Conservation (phyloP, 2,888 invertebrate species). For the Troides helena region DNA sequence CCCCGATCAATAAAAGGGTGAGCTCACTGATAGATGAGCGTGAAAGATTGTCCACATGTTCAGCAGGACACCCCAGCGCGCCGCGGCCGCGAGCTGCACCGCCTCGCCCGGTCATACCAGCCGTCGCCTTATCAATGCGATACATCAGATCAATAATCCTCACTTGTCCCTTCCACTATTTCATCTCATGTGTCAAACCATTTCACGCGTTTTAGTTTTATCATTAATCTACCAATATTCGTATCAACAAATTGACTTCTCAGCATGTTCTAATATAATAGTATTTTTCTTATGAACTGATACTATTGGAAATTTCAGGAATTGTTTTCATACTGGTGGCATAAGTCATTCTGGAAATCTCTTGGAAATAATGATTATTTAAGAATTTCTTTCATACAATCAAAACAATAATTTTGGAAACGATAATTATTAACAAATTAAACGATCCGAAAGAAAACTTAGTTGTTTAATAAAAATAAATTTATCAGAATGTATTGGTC, state of each 20-base stretch:
- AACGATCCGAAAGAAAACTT: not conserved
- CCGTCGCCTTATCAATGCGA: conserved; percentile 63
- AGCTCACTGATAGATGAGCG: conserved; percentile 78
- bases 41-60: conserved; percentile 81
- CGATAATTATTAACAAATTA: not conserved
- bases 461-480: not conserved
- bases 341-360: too few species aligned
- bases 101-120: conserved; percentile 40
- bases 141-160: conserved; percentile 66
- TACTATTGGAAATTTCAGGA: too few species aligned
- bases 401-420: not conserved
- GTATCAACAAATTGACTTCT: conserved; percentile 8
- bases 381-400: not conserved
- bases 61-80: conserved; percentile 54
- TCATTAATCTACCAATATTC: conserved; percentile 19
- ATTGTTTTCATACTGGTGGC: too few species aligned
- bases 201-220: conserved; percentile 37
- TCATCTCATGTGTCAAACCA: conserved; percentile 62
- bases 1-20: conserved; percentile 74
- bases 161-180: conserved; percentile 65
- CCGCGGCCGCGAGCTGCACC: conserved; percentile 46
- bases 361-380: too few species aligned
- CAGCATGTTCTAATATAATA: conserved; percentile 12
- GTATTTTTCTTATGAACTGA: too few species aligned
- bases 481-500: conserved; percentile 41